Evolutionary conservation across 2,797 vertebrate species (phyloP), one percentile per base, ranked within the genome.

Genomic region (Pagetopsis macropterus): DNA sequence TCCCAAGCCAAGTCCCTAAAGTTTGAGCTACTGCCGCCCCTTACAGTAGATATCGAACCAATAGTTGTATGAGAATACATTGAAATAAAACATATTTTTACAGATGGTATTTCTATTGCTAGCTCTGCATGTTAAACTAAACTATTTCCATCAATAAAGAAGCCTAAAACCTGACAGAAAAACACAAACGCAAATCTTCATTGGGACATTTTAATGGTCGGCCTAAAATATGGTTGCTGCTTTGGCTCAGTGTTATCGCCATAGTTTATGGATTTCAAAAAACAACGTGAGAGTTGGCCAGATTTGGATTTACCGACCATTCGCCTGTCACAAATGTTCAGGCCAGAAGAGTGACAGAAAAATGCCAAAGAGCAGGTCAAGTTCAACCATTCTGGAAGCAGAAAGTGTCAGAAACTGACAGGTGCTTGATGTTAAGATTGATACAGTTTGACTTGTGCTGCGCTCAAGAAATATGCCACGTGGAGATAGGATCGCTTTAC

Each of bases 351-450:
- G 57, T 78, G 46, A 69, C 50, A 52, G 43, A 8, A 1, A 71
- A 65, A 70, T 41, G 40, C 15, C 64, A 54, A 49, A 46, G 54
- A 76, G 76, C 4, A 15, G 64, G 64, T 83, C 65, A 58, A 75
- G 73, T 59, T 52, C 45, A 56, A 84, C 82, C 71, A 49, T 45
- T 65, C 76, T 61, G 72, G 31, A 75, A 58, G 77, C 66, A 9
- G 17, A 65, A 67, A 37, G 61, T 48, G 21, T 37, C 66, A 16
- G 37, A 66, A 78, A 64, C 56, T 78, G 62, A 78, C 58, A 31
- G 75, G 64, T 59, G 83, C 52, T 71, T 59, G 84, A 62, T 82
- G 50, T 50, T 41, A 60, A 87, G 78, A 86, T 86, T 87, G 78
- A 89, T 63, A 55, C 41, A 65, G 67, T 66, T 62, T n/a, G 49